phyloP scores from a whole-genome alignment of 2,888 invertebrate genomes.

The Pristionchus maxplancki region DNA sequence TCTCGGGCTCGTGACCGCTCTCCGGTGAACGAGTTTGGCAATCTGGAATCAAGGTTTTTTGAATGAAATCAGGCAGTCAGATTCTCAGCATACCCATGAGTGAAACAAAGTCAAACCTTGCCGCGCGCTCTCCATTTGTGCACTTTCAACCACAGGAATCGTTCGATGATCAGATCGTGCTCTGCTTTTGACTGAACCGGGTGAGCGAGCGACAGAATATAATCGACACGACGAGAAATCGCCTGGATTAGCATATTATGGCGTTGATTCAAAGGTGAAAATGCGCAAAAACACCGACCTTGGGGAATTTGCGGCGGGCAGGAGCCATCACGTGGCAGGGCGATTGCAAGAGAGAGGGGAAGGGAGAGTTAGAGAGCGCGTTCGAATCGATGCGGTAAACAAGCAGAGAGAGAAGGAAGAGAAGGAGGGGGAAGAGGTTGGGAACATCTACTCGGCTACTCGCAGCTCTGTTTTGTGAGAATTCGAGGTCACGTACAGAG shows the following conservation, averaged over 20 bases:
- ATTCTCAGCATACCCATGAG: no score
- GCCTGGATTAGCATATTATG: no score
- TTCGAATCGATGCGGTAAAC: neutral
- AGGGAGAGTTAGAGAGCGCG: no score
- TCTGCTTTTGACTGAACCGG: neutral
- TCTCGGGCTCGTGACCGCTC: neutral
- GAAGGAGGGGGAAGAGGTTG: neutral
- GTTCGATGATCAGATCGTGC: neutral
- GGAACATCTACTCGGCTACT: no score
- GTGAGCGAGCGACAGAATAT: neutral
- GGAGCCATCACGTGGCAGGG: no score
- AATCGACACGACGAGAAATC: neutral
- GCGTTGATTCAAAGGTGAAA: no score
- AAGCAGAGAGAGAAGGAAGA: neutral
- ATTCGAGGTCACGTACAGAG: no score
- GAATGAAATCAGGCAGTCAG: no score
- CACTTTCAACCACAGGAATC: neutral
- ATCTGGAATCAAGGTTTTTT: neutral
- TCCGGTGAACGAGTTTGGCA: neutral
- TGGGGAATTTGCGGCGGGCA: no score
- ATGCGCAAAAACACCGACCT: no score
- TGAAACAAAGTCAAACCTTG: neutral
- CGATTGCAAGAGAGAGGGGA: no score
- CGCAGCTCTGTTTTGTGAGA: no score
- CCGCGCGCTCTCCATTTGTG: neutral